Percentiles rank a stretch among this genome's conserved stretches.
These are phyloP conservation scores for Muscicapa adusta DNA, from an alignment of 2,113 vertebrate species.

Conservation along the genomic window DNA sequence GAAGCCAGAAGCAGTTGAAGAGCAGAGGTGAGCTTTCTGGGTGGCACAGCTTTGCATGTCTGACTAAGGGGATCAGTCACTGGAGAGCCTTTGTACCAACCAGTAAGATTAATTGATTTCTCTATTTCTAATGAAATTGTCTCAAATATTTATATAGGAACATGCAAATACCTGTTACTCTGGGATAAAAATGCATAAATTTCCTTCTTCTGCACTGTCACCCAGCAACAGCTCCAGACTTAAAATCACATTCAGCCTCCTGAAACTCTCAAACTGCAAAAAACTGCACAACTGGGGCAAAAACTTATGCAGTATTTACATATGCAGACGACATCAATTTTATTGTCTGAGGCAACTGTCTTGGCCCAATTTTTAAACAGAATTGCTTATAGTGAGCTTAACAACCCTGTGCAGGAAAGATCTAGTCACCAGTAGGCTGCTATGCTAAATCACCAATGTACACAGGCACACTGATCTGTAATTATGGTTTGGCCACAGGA, in stretches of 20 bases:
- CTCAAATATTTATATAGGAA: background rate
- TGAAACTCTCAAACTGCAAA: conserved; percentile 17
- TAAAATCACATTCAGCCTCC: background rate
- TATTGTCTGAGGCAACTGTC: background rate
- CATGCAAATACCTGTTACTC: background rate
- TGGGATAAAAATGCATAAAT: background rate
- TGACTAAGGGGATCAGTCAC: background rate
- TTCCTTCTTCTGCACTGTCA: background rate
- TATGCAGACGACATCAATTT: background rate
- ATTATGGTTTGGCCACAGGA: background rate
- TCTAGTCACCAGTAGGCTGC: background rate
- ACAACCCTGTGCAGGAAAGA: background rate
- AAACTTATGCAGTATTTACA: background rate
- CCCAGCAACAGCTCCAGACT: conserved; percentile 28
- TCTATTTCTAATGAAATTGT: background rate
- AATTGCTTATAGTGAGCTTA: background rate
- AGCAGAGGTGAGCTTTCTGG: background rate
- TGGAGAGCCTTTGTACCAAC: background rate
- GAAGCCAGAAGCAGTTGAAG: background rate
- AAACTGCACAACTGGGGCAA: background rate
- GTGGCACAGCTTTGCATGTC: background rate
- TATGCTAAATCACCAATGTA: background rate
- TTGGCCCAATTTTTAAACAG: background rate
- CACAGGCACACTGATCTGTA: background rate
- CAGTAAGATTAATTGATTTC: background rate